Evolutionary conservation across 2,888 invertebrate species (phyloP).

Genomic region (Erannis defoliaria): DNA sequence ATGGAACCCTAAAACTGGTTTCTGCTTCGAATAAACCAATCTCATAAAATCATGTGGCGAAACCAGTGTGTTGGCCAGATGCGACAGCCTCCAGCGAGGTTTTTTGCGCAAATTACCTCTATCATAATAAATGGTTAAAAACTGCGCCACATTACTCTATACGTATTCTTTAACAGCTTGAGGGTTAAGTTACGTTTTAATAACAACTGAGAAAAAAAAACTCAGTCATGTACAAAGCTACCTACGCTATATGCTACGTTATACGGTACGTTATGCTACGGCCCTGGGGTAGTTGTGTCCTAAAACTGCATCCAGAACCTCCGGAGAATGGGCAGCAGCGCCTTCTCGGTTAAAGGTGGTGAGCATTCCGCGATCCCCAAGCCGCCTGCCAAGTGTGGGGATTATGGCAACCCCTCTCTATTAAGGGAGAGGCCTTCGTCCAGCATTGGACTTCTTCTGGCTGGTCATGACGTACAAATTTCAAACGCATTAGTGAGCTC

Average conservation of each 20-base stretch:
- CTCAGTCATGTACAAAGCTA: background rate
- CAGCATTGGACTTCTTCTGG: too few species aligned
- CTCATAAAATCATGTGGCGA: conserved; percentile 16
- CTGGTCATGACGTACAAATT: too few species aligned
- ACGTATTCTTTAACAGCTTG: background rate
- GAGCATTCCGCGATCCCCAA: too few species aligned
- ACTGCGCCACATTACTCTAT: background rate
- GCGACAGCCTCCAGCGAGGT: conserved; percentile 19
- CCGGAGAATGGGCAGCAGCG: too few species aligned
- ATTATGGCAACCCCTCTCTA: too few species aligned
- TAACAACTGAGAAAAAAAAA: background rate
- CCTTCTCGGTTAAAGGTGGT: too few species aligned
- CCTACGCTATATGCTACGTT: background rate
- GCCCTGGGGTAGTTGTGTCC: too few species aligned
- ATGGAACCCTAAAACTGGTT: conserved; percentile 13
- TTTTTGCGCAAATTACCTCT: conserved; percentile 15
- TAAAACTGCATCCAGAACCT: too few species aligned
- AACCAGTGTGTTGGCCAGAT: conserved; percentile 20
- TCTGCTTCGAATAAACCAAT: conserved; percentile 2
- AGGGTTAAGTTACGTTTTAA: background rate
- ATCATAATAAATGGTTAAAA: conserved; percentile 4
- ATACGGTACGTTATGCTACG: too few species aligned
- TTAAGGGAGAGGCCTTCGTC: too few species aligned
- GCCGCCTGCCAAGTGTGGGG: too few species aligned
- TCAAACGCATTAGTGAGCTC: too few species aligned